phyloP scores from a whole-genome alignment of 2,888 invertebrate genomes.

The Girardia tigrina region DNA sequence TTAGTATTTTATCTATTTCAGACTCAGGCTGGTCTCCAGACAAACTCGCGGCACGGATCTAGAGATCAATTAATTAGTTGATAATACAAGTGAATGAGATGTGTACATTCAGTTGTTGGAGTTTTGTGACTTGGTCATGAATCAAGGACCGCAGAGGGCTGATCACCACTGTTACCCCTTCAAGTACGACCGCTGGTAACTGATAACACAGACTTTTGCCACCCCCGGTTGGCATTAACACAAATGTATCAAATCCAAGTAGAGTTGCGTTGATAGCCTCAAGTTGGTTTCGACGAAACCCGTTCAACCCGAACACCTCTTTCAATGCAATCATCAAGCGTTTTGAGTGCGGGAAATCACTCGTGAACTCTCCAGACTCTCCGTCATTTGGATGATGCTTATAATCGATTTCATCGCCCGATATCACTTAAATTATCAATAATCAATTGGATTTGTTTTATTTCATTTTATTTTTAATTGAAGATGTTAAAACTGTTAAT shows the following conservation, averaged over 20 bases:
- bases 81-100: constrained; percentile 35
- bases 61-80: constrained; percentile 51
- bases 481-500: too few relatives aligned
- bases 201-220: constrained; percentile 55
- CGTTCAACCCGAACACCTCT: constrained; percentile 70
- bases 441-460: neutral
- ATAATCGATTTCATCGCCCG: neutral
- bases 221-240: constrained; percentile 77
- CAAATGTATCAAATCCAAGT: constrained; percentile 72
- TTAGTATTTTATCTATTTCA: constrained; percentile 61
- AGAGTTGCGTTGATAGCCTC: constrained; percentile 83
- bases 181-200: constrained; percentile 68
- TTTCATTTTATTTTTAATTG: too few relatives aligned
- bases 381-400: constrained; percentile 60
- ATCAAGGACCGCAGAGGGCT: constrained; percentile 87
- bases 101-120: constrained; percentile 55
- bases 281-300: constrained; percentile 78
- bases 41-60: constrained; percentile 67
- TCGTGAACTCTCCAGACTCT: constrained; percentile 62
- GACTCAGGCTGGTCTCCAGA: constrained; percentile 62
- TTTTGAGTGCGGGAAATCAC: constrained; percentile 60
- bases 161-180: constrained; percentile 79
- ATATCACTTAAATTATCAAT: neutral
- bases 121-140: constrained; percentile 80
- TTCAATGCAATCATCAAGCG: constrained; percentile 61